Evolutionary conservation across 2,888 invertebrate genomes (phyloP), one percentile per base, ranked within the genome.

Genomic region (Trichopria drosophilae): DNA sequence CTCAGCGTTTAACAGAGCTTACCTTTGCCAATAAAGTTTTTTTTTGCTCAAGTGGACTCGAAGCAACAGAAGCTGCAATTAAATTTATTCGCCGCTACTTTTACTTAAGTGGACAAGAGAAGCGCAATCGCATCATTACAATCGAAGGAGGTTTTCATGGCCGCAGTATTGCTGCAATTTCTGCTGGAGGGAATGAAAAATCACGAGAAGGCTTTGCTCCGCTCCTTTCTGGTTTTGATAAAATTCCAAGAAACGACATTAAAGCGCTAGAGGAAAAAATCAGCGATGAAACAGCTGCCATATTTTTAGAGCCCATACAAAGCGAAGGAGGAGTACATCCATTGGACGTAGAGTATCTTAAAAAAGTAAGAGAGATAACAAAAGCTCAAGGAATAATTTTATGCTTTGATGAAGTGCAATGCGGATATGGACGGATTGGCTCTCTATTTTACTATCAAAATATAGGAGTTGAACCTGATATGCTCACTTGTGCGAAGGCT

Each of bases 371-470:
- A 28, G 12, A 36, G 36, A 35, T 45, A 35, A 35, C 35, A 35
- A 35, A 45, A 35, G 45, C 45, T 35, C 35, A 45, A 35, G 35
- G 35, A 6, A 35, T 35, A 35, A 35, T 45, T 35, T 35, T 45
- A 36, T 35, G 35, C 35, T 45, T 45, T 35, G 45, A 45, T 35
- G 45, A 45, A 45, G 45, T 45, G 45, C 45, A 45, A 12, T 35
- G 35, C 45, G 45, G 45, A 35, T 35, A 35, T 35, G 45, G 45
- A 35, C 45, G 45, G 28, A 45, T 35, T 36, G 45, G 45, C 29
- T 35, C 35, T 24, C 29, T 45, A 26, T 45, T 45, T 26, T n/a
- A 35, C 36, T 45, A 45, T 35, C 45, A 45, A 35, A 35, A 45
- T 45, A 28, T 35, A 35, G 45, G 45, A 35, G 29, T 45, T 35